Base-by-base conservation (phyloP, 2,888 invertebrate species). In the Xylocampa areola region DNA sequence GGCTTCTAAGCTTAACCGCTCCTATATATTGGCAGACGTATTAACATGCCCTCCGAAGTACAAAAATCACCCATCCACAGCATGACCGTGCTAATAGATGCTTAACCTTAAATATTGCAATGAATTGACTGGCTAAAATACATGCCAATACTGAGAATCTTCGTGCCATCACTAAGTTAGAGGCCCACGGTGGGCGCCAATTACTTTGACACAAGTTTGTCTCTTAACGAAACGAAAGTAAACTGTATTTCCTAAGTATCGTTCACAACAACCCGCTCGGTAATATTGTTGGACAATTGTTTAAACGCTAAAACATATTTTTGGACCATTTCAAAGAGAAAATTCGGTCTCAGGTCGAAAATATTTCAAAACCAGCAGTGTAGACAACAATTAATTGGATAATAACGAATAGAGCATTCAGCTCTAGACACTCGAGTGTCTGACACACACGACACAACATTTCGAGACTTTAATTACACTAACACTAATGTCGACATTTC, bases 361-460 rank as follows among this genome's bases (percentile, higher is more conserved):
- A 35, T 17, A 2, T 4, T 21, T 11, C 11, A n/a, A 3, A 11
- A 19, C 6, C 7, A 21, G 29, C 13, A 30, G 21, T 49, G n/a
- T 55, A 44, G 19, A 40, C 43, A 43, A 39, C 8, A 8, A 8
- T 13, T 7, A 1, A 2, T 19, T 13, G 23, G 23, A 14, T 13
- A 25, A 48, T 35, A 39, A 4, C 16, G 5, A 5, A 4, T 23
- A 30, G 35, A 45, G 35, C 6, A 35, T 4, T 11, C 4, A 3
- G 4, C 35, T 60, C 33, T 16, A 16, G 43, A 64, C 44, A 44
- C 30, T 11, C 1, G 2, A 53, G 32, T 54, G 64, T 48, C 63
- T 33, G 32, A 44, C 64, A 63, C 64, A 63, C 65, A 50, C 33
- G 2, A 64, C 63, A 64, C 25, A 30, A 36, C 11, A 11, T n/a